Percentiles rank a stretch among this genome's conserved stretches.
phyloP scores from a whole-genome alignment of 1,140 invertebrate species.

The Trichoplusia ni region DNA sequence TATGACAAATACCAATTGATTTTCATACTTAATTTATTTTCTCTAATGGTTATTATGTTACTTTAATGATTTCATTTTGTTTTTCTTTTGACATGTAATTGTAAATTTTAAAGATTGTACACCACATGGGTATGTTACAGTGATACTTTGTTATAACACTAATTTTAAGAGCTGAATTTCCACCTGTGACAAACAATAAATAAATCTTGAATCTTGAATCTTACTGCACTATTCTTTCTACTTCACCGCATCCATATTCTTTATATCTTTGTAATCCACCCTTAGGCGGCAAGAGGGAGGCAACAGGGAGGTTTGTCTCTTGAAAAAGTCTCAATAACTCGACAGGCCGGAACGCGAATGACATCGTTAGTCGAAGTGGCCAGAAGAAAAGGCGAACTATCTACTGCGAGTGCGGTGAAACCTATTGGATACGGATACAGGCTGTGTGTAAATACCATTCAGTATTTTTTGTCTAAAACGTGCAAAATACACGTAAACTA shows the following conservation, averaged over 20 bases:
- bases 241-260: slow-evolving; percentile 43
- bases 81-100: no score
- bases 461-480: background rate
- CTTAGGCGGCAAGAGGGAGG: slow-evolving; percentile 39
- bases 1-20: no score
- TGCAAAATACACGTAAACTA: no score
- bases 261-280: slow-evolving; percentile 38
- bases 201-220: background rate
- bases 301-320: slow-evolving; percentile 62
- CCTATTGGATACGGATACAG: slow-evolving; percentile 62
- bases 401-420: slow-evolving; percentile 62
- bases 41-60: no score
- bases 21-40: no score
- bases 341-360: slow-evolving; percentile 75
- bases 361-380: slow-evolving; percentile 78
- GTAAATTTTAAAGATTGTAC: no score
- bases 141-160: no score
- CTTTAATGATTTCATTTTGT: no score
- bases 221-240: slow-evolving; percentile 39
- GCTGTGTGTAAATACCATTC: slow-evolving; percentile 30
- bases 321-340: slow-evolving; percentile 81
- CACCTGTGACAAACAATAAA: no score
- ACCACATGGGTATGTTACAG: no score
- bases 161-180: no score
- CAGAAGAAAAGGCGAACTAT: slow-evolving; percentile 79